Evolutionary conservation across 2,888 invertebrate species (phyloP).

Genomic region (Stenolophus ochropezus): DNA sequence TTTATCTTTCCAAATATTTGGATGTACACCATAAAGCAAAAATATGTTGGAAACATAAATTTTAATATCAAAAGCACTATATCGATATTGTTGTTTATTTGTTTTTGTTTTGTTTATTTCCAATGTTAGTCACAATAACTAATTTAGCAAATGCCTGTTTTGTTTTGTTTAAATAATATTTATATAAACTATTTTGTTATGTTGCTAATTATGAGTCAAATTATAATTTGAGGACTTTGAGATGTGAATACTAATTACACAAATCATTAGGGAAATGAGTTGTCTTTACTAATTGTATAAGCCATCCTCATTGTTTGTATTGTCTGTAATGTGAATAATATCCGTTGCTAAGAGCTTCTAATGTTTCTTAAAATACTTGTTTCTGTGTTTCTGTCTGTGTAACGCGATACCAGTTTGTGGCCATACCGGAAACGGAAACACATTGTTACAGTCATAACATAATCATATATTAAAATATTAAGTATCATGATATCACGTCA

Average conservation of each 20-base stretch:
- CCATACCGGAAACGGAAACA: slow-evolving; percentile 57
- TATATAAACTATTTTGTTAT: background rate
- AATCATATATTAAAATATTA: slow-evolving; percentile 50
- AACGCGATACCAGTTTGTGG: slow-evolving; percentile 44
- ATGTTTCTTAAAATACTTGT: slow-evolving; percentile 47
- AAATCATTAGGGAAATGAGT: slow-evolving; percentile 9
- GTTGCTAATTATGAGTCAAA: no score
- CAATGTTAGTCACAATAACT: background rate
- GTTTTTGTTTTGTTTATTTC: no score
- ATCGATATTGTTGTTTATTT: no score
- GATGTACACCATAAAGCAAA: no score
- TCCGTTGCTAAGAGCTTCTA: slow-evolving; percentile 14
- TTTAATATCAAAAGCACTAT: no score
- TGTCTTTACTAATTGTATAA: background rate
- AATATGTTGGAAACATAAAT: no score
- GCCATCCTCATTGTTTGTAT: background rate
- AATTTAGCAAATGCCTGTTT: background rate
- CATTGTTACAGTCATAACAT: slow-evolving; percentile 53
- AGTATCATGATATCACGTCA: slow-evolving; percentile 44
- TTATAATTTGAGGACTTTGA: background rate
- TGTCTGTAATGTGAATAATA: slow-evolving; percentile 14
- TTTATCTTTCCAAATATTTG: no score
- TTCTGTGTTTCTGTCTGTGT: slow-evolving; percentile 26
- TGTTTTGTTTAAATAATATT: background rate
- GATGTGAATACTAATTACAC: background rate